Evolutionary conservation across 2,888 invertebrate species (phyloP), one percentile per base, ranked within the genome.

Genomic region (Drosophila niveifrons): DNA sequence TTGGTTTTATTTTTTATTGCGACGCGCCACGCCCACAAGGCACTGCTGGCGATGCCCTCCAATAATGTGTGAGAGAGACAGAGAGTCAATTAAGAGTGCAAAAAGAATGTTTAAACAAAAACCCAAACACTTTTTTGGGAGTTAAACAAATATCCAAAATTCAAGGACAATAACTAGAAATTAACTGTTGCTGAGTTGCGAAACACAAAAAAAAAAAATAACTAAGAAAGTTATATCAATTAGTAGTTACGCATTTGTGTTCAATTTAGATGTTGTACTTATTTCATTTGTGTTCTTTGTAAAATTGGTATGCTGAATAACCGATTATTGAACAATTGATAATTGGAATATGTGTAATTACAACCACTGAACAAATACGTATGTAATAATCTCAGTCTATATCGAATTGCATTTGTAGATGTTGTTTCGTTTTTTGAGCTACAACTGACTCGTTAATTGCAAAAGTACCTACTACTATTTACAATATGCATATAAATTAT

Each of bases 151-250:
- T 78, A 80, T 86, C 82, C 79, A 73, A 79, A 72, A 72, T 72
- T 77, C 64, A 78, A 82, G 73, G 86, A 90, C 87, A 90, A 90
- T 88, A 90, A 90, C 72, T 89, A 89, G 90, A 77, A 88, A 82
- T 78, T 76, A 75, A 78, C 75, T 75, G 72, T 80, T 85, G 61
- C 67, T 43, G 65, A 66, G 78, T 88, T 78, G 61, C 39, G 44
- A 69, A 78, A 64, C 4, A 10, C 55, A 50, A 47, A 53, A 52
- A 58, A 41, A 59, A 46, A 43, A 44, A 41, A 39, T 56, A 65
- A 58, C 15, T 29, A 43, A 29, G 17, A 55, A 55, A 55, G 44
- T 31, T 55, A 43, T 57, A 78, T 65, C 28, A 72, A 36, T 23
- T 52, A 46, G 74, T 57, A 73, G 64, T 74, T 66, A 63, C 64